Evolutionary conservation across 2,113 vertebrate species (phyloP), one percentile per base, ranked within the genome.

Genomic region (Heterotis niloticus): DNA sequence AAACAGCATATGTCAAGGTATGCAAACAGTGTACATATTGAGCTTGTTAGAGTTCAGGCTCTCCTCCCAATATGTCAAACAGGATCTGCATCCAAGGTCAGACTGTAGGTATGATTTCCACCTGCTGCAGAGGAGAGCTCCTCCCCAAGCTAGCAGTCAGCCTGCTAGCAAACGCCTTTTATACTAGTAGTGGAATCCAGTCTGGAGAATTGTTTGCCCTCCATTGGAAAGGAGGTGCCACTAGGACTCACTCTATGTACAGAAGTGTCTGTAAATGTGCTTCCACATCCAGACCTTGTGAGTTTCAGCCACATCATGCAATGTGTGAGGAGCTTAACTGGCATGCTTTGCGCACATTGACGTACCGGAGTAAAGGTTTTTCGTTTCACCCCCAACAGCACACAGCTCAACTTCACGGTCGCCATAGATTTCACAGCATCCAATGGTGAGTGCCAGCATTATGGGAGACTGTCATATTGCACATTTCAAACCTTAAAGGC

Each of bases 351-450:
- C 52, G 29, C 5, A 26, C n/a, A 73, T 76, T 56, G 75, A 1
- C 29, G n/a, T 75, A 4, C 57, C 34, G 57, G 7, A 60, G 13
- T 34, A 64, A 75, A 64, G 62, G 29, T 28, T 10, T 14, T 79
- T 10, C 60, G 4, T 64, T 72, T 82, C 78, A 65, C 79, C 70
- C 79, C 26, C 76, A 59, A 81, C 86, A 99, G 98, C 89, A 99
- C 97, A 0, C 97, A 99, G 85, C 91, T 99, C 83, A 99, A 99
- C 91, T 99, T 99, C 91, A 99, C 97, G 0, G 97, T 99, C 9
- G 97, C 97, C 34, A 98, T 99, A 24, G 97, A 99, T 89, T 99
- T 98, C 91, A 99, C 97, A 16, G 97, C 97, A 60, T 99, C 97
- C 81, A 99, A 99, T 3, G 97, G 97, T 99, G 88, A 93, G 95